Base-by-base conservation (phyloP, 2,888 invertebrate species). In the Lithosia quadra region DNA sequence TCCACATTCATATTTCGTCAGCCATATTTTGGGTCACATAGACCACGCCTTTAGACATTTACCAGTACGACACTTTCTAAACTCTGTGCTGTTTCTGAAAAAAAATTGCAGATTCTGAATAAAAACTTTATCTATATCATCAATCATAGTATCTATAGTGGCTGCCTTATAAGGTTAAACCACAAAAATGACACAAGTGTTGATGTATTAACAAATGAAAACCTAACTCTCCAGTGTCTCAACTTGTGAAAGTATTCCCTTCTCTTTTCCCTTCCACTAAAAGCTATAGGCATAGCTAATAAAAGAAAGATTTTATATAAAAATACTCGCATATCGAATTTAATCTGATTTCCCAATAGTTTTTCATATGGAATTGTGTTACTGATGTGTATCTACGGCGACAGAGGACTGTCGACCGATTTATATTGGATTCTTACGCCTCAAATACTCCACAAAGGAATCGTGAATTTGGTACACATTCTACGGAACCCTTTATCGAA, bases 341-440 rank as follows among this genome's bases (percentile, higher is more conserved):
- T 69, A 71, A 69, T 76, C 65, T 67, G 72, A 71, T 77, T 75
- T 75, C 58, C 70, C 67, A 74, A 78, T 74, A 78, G 73, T 78
- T 81, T 74, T 71, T 75, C 66, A 67, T 71, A 77, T 71, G 69
- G 67, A 68, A 75, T 77, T 74, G 74, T 75, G 68, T 67, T 73
- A 72, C 72, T 77, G 72, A 73, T 71, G 67, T 77, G 62, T 80
- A 66, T 74, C 73, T 69, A 73, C 72, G 62, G 62, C 69, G 68
- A 67, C 56, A 75, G 75, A 76, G 76, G 77, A 75, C 79, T 79
- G 76, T 65, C 78, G 67, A 73, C 73, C 76, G 80, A 81, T 87
- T 85, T 82, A 85, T 90, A 90, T 90, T 88, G 88, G 85, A 88
- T 90, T 88, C 86, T 88, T 86, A 86, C 86, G 86, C 85, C 86